phyloP scores from a whole-genome alignment of 2,113 vertebrate species.

The Grallaria varia region DNA sequence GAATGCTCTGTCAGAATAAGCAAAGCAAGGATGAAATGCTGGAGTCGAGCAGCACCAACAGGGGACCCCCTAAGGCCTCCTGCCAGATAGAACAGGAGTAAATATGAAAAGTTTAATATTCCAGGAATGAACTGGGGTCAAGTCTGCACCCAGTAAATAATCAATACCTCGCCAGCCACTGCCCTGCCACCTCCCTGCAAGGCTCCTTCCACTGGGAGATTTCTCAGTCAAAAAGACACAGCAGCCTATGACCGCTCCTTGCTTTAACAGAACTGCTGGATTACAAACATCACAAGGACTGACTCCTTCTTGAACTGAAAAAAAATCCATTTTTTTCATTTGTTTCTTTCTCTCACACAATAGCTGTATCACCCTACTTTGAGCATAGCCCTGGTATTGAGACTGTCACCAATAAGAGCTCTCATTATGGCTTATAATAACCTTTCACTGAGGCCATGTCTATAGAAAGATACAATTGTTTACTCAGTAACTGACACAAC shows the following conservation, averaged over 20 bases:
- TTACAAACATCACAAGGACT: not conserved
- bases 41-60: conserved; percentile 23
- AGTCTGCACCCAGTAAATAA: conserved; percentile 39
- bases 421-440: not conserved
- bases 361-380: not conserved
- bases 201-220: not conserved
- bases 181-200: not conserved
- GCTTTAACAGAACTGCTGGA: conserved; percentile 24
- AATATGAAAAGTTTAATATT: conserved; percentile 64
- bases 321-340: not conserved
- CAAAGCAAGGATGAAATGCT: conserved; percentile 56
- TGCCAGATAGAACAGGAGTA: conserved; percentile 70
- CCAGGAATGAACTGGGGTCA: conserved; percentile 53
- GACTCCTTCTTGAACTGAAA: not conserved
- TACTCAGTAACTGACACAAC: not conserved
- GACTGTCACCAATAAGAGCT: not conserved
- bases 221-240: not conserved
- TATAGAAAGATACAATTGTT: not conserved
- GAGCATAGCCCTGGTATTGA: not conserved
- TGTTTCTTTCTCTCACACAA: conserved; percentile 22
- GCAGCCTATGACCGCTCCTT: conserved; percentile 6
- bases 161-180: not conserved
- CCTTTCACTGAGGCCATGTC: not conserved
- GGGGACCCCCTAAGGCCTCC: conserved; percentile 48
- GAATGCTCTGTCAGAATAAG: conserved; percentile 65